Evolutionary conservation across 2,797 vertebrate species (phyloP), one percentile per base, ranked within the genome.

Genomic region (Siniperca undulata): DNA sequence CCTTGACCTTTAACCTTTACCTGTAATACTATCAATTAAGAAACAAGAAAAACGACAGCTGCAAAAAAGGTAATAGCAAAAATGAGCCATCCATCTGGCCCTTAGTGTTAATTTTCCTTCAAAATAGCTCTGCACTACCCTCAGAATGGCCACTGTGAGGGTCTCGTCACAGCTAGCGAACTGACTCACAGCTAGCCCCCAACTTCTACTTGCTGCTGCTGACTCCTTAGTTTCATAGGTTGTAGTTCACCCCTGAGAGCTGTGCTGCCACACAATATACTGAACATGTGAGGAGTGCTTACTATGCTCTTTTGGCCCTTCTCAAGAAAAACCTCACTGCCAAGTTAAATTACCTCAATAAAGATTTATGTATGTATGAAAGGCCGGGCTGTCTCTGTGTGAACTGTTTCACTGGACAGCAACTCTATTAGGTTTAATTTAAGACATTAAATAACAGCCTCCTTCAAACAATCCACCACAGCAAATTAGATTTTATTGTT

Each of bases 191-290:
- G 92, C 92, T 86, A 90, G 81, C 91, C 83, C 81, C 81, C 83
- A 81, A 90, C 89, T 89, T 88, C 85, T 83, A 77, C 85, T 86
- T 52, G 68, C 83, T 87, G 89, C 82, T 95, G 95, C 94, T 95
- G 94, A 95, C 93, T 92, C 92, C 79, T 87, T 90, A 81, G 64
- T 94, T 94, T 94, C 82, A 88, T 79, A 80, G 84, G 93, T 86
- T 94, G 93, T 84, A 94, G 86, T 86, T 94, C 91, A 95, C 94
- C 93, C 95, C 84, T 85, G 94, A 95, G 94, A 94, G 90, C 88
- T 81, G 68, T 83, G 88, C 86, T 83, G 88, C 92, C 90, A 92
- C 81, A 86, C 91, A 93, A 90, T 92, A 93, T 89, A 91, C 81
- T 87, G 84, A 87, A 83, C 80, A 89, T 85, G 82, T 76, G 75